Evolutionary conservation across 2,797 vertebrate species (phyloP).

Genomic region (Syngnathus acus): DNA sequence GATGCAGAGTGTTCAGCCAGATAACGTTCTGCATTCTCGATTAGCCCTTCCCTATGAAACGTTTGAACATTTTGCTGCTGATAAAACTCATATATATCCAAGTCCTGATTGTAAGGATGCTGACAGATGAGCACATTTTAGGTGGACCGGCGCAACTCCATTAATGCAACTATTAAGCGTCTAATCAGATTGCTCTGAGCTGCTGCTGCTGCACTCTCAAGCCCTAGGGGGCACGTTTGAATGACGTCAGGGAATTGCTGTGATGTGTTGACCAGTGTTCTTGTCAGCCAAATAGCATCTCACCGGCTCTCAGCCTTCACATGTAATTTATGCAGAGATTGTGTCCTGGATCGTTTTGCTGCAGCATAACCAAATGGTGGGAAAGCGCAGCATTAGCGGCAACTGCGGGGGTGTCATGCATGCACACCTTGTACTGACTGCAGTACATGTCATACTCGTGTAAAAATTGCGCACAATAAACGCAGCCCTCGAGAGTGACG

Average conservation of each 20-base stretch:
- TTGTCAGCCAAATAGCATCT: too few species aligned
- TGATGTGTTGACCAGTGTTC: not conserved
- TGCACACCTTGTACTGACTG: slow-evolving; percentile 11
- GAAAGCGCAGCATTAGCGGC: not conserved
- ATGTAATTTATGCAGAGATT: not conserved
- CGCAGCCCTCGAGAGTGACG: not conserved
- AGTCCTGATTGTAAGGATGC: not conserved
- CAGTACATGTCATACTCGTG: slow-evolving; percentile 39
- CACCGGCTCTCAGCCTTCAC: not conserved
- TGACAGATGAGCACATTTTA: not conserved
- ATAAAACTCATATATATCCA: not conserved
- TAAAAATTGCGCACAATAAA: not conserved
- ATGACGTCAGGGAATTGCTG: not conserved
- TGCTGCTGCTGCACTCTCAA: not conserved
- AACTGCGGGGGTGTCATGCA: not conserved
- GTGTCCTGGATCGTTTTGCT: not conserved
- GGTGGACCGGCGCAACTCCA: not conserved
- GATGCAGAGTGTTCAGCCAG: not conserved
- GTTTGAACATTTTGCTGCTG: not conserved
- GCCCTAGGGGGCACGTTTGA: too few species aligned
- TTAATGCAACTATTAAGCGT: not conserved
- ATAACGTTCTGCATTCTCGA: not conserved
- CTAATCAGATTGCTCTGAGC: not conserved
- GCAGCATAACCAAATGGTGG: not conserved
- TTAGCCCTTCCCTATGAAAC: not conserved